Evolutionary conservation across 2,797 vertebrate species (phyloP).

Genomic region (Vireo griseus): DNA sequence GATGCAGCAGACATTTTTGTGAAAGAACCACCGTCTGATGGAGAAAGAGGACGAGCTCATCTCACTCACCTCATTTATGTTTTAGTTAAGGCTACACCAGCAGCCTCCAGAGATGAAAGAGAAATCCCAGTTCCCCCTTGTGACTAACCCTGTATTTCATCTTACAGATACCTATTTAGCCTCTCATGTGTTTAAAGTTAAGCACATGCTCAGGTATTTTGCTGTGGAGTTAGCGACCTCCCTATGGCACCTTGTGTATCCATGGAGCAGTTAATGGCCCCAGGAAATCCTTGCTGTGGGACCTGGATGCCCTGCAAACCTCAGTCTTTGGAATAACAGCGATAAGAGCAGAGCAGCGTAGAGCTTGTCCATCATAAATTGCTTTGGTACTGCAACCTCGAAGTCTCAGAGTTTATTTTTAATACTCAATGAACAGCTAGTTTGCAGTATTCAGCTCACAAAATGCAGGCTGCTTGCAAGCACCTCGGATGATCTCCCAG

Average conservation of each 20-base stretch:
- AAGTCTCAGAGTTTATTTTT: neutral
- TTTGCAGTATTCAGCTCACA: neutral
- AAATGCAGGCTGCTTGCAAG: neutral
- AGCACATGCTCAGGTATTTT: neutral
- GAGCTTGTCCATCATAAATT: constrained; percentile 12
- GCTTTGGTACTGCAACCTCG: neutral
- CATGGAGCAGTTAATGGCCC: neutral
- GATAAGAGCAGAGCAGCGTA: neutral
- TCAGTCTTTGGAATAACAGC: neutral
- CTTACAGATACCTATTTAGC: neutral
- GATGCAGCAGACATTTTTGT: neutral
- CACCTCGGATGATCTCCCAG: neutral
- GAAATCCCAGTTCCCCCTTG: neutral
- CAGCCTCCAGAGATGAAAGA: neutral
- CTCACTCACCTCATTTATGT: neutral
- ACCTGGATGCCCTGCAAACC: neutral
- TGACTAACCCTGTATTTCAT: neutral
- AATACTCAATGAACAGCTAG: neutral
- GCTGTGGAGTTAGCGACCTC: neutral
- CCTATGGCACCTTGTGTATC: neutral
- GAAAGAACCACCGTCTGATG: neutral
- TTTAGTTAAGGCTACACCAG: neutral
- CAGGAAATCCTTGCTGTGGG: neutral
- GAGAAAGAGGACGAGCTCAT: neutral
- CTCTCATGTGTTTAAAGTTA: neutral